These are phyloP conservation scores for Aphelenchoides fujianensis DNA, from an alignment of 1,140 invertebrate species.

Conservation along the genomic window DNA sequence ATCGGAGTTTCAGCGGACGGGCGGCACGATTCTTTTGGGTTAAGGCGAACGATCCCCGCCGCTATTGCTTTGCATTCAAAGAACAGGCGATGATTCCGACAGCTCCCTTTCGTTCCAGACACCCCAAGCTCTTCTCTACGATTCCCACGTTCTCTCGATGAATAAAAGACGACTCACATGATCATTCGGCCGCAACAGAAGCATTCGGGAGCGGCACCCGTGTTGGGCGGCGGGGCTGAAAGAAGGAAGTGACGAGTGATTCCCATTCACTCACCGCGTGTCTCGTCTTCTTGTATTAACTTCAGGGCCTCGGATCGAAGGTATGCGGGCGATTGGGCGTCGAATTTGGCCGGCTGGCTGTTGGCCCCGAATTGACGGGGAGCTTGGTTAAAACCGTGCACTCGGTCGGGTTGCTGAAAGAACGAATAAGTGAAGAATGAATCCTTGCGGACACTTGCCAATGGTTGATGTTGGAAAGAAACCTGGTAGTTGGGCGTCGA, in stretches of 20 bases:
- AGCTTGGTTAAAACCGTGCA: conserved; percentile 9
- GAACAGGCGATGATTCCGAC: no score
- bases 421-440: conserved; percentile 1
- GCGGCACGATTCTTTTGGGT: conserved; percentile 26
- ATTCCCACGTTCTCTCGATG: no score
- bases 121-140: no score
- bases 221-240: neutral
- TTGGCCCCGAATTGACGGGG: conserved; percentile 18
- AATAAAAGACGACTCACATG: conserved; percentile 32
- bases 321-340: conserved; percentile 1
- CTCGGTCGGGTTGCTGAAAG: conserved; percentile 4
- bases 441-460: neutral
- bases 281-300: conserved; percentile 30
- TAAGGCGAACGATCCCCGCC: neutral
- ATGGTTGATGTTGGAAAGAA: conserved; percentile 17
- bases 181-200: conserved; percentile 26
- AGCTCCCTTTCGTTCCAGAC: no score
- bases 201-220: conserved; percentile 5
- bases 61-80: no score
- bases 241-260: no score
- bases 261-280: neutral
- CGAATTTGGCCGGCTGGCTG: conserved; percentile 18
- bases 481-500: neutral
- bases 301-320: conserved; percentile 24
- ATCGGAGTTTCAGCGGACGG: conserved; percentile 24